These are phyloP conservation scores for Rhyzopertha dominica DNA, from an alignment of 1,140 invertebrate genomes.

Conservation along the genomic window DNA sequence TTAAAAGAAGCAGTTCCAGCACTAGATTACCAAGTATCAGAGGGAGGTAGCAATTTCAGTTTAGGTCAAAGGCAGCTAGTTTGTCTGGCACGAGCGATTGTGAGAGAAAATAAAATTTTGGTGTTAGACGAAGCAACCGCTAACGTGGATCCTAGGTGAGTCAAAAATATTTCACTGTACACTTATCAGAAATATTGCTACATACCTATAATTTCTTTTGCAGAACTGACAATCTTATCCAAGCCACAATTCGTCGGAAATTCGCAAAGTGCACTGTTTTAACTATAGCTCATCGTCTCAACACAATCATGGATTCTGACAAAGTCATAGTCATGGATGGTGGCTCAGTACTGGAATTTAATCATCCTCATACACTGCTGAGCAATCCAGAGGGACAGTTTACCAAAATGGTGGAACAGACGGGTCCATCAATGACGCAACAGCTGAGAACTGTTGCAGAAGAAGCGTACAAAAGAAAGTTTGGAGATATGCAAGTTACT, in stretches of 20 bases:
- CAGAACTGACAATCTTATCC: slow-evolving; percentile 63
- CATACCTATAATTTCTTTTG: slow-evolving; percentile 16
- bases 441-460: slow-evolving; percentile 19
- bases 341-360: slow-evolving; percentile 63
- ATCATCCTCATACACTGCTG: slow-evolving; percentile 59
- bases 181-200: not conserved
- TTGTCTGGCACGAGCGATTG: slow-evolving; percentile 59
- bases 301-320: slow-evolving; percentile 72
- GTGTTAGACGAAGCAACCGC: slow-evolving; percentile 59
- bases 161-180: slow-evolving; percentile 7
- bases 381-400: slow-evolving; percentile 59
- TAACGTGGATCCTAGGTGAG: slow-evolving; percentile 57
- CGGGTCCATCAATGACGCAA: slow-evolving; percentile 42
- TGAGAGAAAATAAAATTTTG: slow-evolving; percentile 55
- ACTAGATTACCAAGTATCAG: slow-evolving; percentile 51
- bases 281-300: slow-evolving; percentile 80
- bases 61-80: slow-evolving; percentile 58
- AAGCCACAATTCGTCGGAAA: slow-evolving; percentile 63
- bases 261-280: slow-evolving; percentile 70
- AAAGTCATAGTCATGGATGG: slow-evolving; percentile 66
- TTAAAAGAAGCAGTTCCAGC: slow-evolving; percentile 52
- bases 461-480: slow-evolving; percentile 6
- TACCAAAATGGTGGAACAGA: slow-evolving; percentile 62
- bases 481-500: no score
- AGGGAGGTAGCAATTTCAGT: slow-evolving; percentile 53